phyloP scores from a whole-genome alignment of 2,888 invertebrate genomes.

The Agrotis exclamationis region DNA sequence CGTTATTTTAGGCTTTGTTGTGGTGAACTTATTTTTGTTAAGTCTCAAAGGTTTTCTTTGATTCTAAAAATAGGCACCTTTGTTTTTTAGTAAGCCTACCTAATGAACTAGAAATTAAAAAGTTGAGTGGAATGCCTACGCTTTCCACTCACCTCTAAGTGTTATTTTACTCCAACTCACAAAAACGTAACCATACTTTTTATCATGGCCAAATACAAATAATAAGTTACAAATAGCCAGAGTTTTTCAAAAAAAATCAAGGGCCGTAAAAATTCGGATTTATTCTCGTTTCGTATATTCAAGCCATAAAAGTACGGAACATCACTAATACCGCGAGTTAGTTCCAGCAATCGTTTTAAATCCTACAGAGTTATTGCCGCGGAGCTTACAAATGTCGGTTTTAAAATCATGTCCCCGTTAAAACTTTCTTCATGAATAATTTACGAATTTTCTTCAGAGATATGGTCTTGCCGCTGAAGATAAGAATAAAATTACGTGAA shows the following conservation, averaged over 20 bases:
- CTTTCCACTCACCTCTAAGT: background rate
- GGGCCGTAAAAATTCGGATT: slow-evolving; percentile 1
- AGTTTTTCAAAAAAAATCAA: background rate
- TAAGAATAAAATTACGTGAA: slow-evolving; percentile 89
- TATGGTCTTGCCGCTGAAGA: slow-evolving; percentile 88
- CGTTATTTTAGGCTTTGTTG: slow-evolving; percentile 2
- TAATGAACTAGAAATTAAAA: slow-evolving; percentile 7
- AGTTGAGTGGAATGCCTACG: background rate
- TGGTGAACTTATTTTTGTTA: slow-evolving; percentile 1
- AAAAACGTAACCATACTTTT: background rate
- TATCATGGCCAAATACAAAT: background rate
- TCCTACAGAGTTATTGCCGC: slow-evolving; percentile 78
- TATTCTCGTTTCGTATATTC: slow-evolving; percentile 22
- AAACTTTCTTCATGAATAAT: slow-evolving; percentile 91
- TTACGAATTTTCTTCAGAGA: slow-evolving; percentile 89
- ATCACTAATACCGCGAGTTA: slow-evolving; percentile 56
- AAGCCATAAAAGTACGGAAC: slow-evolving; percentile 41
- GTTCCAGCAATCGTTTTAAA: slow-evolving; percentile 68
- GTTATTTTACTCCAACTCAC: background rate
- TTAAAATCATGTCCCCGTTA: slow-evolving; percentile 90
- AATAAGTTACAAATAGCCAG: background rate
- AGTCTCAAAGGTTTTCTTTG: background rate
- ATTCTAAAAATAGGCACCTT: background rate
- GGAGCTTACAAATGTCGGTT: slow-evolving; percentile 89
- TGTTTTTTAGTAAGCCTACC: background rate